Conservation (phyloP, 2,797 vertebrate genomes). For the Oceanodroma leucorhoa region DNA sequence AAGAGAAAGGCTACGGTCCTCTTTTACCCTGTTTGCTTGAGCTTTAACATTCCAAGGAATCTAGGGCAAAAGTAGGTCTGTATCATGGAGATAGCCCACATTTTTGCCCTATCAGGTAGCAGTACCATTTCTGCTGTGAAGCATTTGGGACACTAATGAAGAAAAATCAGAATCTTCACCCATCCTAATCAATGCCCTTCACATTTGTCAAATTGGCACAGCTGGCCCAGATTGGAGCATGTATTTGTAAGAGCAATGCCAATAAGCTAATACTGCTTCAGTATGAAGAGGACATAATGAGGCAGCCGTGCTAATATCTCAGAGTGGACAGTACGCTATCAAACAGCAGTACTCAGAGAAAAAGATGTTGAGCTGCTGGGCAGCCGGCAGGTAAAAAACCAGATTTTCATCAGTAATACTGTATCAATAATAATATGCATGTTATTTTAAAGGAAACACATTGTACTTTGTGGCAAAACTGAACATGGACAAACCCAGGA, state of each 20-base stretch:
- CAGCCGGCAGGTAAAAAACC: neutral
- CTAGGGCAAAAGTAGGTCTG: neutral
- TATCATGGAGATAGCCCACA: neutral
- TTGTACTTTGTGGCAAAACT: neutral
- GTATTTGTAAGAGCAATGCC: neutral
- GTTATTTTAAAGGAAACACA: neutral
- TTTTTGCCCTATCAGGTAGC: neutral
- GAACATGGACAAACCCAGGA: neutral
- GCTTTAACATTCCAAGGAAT: neutral
- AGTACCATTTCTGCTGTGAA: neutral
- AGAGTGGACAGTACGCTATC: neutral
- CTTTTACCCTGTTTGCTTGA: neutral
- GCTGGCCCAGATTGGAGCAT: neutral
- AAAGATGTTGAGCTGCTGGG: neutral
- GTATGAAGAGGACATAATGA: neutral
- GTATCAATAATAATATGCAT: neutral
- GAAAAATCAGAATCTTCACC: neutral
- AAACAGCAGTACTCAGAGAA: neutral
- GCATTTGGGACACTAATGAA: neutral
- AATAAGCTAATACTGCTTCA: neutral
- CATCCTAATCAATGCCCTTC: neutral
- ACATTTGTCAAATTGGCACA: neutral
- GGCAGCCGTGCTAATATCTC: neutral
- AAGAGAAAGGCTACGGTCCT: rapidly evolving
- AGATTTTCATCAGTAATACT: neutral